Conservation (phyloP, 2,888 invertebrate genomes). For the Chamaedrilus cognettii region DNA sequence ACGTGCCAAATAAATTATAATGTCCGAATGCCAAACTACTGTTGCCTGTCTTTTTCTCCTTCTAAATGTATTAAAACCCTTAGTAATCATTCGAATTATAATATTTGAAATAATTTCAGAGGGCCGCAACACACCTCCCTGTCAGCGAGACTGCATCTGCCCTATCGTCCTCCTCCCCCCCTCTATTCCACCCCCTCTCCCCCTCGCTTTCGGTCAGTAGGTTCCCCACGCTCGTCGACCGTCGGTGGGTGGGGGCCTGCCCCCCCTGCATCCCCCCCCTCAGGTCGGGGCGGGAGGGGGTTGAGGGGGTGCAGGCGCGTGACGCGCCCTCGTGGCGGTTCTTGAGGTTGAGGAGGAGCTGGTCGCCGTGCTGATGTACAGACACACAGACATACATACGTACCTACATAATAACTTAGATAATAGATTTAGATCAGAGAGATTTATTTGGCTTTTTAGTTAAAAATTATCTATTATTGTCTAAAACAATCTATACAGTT, state of each 20-base stretch:
- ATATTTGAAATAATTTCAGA: too few relatives aligned
- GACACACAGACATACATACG: background rate
- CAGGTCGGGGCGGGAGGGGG: background rate
- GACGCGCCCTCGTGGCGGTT: background rate
- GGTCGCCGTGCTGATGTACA: conserved; percentile 8
- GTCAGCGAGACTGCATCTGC: too few relatives aligned
- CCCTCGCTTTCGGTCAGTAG: background rate
- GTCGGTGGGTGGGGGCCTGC: background rate
- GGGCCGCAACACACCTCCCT: too few relatives aligned
- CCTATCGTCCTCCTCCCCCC: background rate
- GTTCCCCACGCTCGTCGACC: background rate
- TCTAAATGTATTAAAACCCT: too few relatives aligned
- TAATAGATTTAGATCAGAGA: too few relatives aligned
- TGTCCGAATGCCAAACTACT: too few relatives aligned
- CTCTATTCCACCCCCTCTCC: background rate
- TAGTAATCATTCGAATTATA: too few relatives aligned
- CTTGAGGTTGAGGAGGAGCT: conserved; percentile 1
- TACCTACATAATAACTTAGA: background rate
- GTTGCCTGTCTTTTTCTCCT: too few relatives aligned
- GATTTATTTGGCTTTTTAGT: too few relatives aligned
- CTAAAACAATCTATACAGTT: too few relatives aligned
- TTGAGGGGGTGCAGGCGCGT: background rate
- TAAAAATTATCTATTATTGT: too few relatives aligned
- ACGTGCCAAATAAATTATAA: too few relatives aligned
- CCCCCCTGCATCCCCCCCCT: background rate